Conservation (phyloP, 2,113 vertebrate genomes). For the Alligator sinensis region DNA sequence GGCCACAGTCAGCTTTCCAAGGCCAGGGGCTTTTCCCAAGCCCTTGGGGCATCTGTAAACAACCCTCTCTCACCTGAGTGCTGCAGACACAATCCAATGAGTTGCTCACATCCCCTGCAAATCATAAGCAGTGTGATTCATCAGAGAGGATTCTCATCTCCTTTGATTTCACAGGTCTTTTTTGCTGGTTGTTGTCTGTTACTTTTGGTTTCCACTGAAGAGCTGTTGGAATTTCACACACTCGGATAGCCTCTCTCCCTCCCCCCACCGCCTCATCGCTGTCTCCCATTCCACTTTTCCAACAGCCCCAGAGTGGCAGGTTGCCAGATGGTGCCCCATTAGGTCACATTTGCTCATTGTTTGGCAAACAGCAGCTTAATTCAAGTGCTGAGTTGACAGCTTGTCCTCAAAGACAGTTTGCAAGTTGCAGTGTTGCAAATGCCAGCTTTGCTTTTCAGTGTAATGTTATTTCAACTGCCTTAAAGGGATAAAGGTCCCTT, state of each 20-base stretch:
- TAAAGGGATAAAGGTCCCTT: constrained; percentile 56
- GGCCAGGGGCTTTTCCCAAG: no score
- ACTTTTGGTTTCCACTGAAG: not conserved
- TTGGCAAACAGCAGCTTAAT: constrained; percentile 73
- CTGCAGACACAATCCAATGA: no score
- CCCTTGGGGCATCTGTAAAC: no score
- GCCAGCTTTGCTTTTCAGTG: constrained; percentile 67
- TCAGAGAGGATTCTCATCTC: not conserved
- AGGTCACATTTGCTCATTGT: constrained; percentile 74
- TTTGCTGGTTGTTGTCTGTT: not conserved
- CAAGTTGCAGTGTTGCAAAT: constrained; percentile 63
- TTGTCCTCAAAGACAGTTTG: constrained; percentile 75
- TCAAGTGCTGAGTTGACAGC: constrained; percentile 77
- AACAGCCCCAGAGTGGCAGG: constrained; percentile 41
- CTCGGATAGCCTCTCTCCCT: constrained; percentile 30
- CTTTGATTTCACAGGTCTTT: not conserved
- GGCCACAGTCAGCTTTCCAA: no score
- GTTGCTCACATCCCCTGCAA: not conserved
- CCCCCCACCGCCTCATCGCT: not conserved
- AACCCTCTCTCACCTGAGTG: not conserved
- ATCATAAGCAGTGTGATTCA: not conserved
- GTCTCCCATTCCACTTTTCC: not conserved
- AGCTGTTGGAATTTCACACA: not conserved
- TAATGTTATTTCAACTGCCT: constrained; percentile 66
- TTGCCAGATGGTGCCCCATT: constrained; percentile 73